phyloP scores from a whole-genome alignment of 1,140 invertebrate genomes.

The Tenebrio molitor region DNA sequence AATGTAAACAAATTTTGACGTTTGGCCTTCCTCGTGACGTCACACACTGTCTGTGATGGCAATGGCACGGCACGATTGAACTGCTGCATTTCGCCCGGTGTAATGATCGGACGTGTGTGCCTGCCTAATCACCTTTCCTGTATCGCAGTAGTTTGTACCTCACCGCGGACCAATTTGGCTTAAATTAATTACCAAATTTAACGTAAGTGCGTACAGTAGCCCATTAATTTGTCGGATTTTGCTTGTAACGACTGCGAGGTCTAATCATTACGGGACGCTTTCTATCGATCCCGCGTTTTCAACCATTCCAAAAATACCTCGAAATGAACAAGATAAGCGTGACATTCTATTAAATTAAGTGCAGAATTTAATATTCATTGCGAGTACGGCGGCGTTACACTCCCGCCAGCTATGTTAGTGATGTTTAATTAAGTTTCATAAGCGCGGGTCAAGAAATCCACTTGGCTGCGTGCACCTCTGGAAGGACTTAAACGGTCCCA shows the following conservation, averaged over 20 bases:
- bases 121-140: no score
- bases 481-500: slow-evolving; percentile 27
- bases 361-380: slow-evolving; percentile 39
- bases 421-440: slow-evolving; percentile 51
- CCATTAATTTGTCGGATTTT: slow-evolving; percentile 24
- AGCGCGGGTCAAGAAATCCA: slow-evolving; percentile 48
- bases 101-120: no score
- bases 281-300: slow-evolving; percentile 15
- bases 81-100: no score
- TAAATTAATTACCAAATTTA: slow-evolving; percentile 35
- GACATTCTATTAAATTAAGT: slow-evolving; percentile 19
- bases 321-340: slow-evolving; percentile 38
- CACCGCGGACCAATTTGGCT: slow-evolving; percentile 16
- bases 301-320: slow-evolving; percentile 16
- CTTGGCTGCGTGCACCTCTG: slow-evolving; percentile 8
- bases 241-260: slow-evolving; percentile 11
- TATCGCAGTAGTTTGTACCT: slow-evolving; percentile 2
- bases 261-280: slow-evolving; percentile 16
- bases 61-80: no score
- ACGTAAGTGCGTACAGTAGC: slow-evolving; percentile 14
- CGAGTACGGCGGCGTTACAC: slow-evolving; percentile 16
- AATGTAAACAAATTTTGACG: no score
- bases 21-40: no score
- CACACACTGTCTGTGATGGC: no score
- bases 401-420: slow-evolving; percentile 41